These are phyloP conservation scores for Tragelaphus buxtoni DNA, from an alignment of 2,113 vertebrate genomes.

Conservation along the genomic window DNA sequence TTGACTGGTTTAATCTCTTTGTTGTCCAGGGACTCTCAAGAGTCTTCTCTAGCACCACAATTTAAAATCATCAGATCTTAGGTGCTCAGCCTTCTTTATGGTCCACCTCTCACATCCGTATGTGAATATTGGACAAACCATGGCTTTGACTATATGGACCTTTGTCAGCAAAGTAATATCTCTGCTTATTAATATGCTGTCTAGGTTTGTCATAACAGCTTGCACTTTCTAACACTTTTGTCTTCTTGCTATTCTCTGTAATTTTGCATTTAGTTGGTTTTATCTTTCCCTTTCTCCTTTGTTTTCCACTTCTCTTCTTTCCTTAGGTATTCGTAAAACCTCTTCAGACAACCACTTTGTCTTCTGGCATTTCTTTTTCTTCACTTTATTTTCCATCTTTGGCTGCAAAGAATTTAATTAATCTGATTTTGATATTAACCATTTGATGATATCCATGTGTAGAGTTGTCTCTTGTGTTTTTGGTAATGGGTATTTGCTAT, in stretches of 20 bases:
- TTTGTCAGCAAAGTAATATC: not conserved
- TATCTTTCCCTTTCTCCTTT: not conserved
- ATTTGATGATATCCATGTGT: not conserved
- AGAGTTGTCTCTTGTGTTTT: too few relatives aligned
- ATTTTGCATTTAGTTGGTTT: not conserved
- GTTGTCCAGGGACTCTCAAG: not conserved
- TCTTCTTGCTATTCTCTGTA: not conserved
- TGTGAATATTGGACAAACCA: not conserved
- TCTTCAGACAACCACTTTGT: not conserved
- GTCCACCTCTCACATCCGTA: not conserved
- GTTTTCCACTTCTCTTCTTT: not conserved
- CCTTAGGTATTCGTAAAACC: not conserved
- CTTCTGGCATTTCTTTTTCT: not conserved
- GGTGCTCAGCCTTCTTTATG: not conserved
- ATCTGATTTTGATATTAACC: not conserved
- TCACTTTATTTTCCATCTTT: not conserved
- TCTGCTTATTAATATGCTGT: not conserved
- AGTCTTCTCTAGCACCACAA: not conserved
- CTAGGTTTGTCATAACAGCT: not conserved
- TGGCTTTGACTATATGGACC: not conserved
- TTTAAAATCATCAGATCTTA: not conserved
- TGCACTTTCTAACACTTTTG: not conserved
- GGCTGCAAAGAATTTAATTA: not conserved
- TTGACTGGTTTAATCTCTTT: not conserved
- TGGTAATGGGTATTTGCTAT: too few relatives aligned